Conservation (phyloP, 2,113 vertebrate genomes). For the Solenodon paradoxus region DNA sequence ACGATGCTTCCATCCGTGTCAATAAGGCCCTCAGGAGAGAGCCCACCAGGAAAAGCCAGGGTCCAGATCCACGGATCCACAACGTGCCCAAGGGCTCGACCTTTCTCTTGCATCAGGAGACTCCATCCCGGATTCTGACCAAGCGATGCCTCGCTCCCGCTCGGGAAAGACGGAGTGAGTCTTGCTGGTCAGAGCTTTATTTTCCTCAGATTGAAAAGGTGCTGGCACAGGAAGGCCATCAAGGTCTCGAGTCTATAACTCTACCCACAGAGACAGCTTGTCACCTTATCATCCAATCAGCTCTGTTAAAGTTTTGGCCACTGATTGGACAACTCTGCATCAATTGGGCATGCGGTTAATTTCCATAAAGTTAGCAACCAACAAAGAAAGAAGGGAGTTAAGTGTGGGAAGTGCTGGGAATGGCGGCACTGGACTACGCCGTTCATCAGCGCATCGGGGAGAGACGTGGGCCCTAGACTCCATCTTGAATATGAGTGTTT, state of each 20-base stretch:
- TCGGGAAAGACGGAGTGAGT: fast-evolving
- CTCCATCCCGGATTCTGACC: too few relatives aligned
- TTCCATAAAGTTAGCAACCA: not conserved
- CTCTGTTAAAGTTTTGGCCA: not conserved
- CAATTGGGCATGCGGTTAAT: not conserved
- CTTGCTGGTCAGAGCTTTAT: not conserved
- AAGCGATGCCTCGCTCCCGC: fast-evolving
- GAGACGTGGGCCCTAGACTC: too few relatives aligned
- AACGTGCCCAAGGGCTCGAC: too few relatives aligned
- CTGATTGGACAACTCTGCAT: not conserved
- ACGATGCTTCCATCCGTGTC: too few relatives aligned
- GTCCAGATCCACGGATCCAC: too few relatives aligned
- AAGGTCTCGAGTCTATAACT: not conserved
- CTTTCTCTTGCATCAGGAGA: too few relatives aligned
- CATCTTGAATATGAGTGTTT: not conserved
- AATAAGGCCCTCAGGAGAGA: too few relatives aligned
- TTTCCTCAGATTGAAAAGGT: not conserved
- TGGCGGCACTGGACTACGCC: too few relatives aligned
- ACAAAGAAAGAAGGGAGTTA: not conserved
- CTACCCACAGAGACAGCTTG: not conserved
- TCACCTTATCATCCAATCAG: too few relatives aligned
- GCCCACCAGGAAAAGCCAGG: too few relatives aligned
- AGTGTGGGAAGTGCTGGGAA: too few relatives aligned
- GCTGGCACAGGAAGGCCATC: not conserved
- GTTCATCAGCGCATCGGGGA: too few relatives aligned